These are phyloP conservation scores for Bellardia bayeri DNA, from an alignment of 2,888 invertebrate genomes.

Conservation along the genomic window DNA sequence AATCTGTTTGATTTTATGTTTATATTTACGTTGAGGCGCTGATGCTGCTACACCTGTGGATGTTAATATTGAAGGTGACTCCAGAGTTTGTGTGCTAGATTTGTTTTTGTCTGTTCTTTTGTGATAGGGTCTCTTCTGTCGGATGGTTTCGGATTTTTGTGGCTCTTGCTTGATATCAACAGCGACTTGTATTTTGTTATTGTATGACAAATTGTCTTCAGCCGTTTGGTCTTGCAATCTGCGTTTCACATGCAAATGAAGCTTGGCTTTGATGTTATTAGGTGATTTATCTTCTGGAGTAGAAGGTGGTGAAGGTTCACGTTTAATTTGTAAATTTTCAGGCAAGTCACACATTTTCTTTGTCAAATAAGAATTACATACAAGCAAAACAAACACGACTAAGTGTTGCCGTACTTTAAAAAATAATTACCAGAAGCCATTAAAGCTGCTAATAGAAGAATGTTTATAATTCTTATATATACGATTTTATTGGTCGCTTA, in stretches of 20 bases:
- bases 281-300: conserved; percentile 69
- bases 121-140: conserved; percentile 79
- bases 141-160: conserved; percentile 67
- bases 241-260: conserved; percentile 82
- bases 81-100: neutral
- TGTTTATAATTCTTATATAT: too few relatives aligned
- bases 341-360: conserved; percentile 65
- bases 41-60: neutral
- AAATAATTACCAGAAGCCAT: too few relatives aligned
- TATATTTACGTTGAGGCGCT: conserved; percentile 63
- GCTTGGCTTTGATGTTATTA: conserved; percentile 80
- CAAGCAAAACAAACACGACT: neutral
- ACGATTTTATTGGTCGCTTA: too few relatives aligned
- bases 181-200: neutral
- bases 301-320: conserved; percentile 65
- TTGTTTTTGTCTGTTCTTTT: conserved; percentile 77
- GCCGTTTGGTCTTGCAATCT: conserved; percentile 79
- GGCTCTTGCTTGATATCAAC: conserved; percentile 48
- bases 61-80: neutral
- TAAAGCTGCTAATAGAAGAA: too few relatives aligned
- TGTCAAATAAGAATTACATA: neutral
- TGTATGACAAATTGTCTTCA: conserved; percentile 6
- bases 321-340: conserved; percentile 73
- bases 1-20: conserved; percentile 59
- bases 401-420: conserved; percentile 19